Conservation (phyloP, 2,113 vertebrate genomes). For the Hipposideros armiger region DNA sequence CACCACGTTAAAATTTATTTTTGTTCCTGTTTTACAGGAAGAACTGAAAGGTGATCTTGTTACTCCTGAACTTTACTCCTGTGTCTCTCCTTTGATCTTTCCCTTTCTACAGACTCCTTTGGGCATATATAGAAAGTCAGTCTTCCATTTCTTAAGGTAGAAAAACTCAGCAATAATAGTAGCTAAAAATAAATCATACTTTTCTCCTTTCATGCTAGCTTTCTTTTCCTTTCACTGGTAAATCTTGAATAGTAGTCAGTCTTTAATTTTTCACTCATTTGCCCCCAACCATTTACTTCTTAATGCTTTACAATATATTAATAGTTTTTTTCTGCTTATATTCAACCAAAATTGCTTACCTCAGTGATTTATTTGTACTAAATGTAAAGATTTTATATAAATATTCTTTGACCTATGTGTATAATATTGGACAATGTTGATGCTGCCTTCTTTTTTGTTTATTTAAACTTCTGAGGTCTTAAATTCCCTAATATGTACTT, state of each 20-base stretch:
- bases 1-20: slow-evolving; percentile 43
- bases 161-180: neutral
- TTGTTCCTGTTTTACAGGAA: slow-evolving; percentile 20
- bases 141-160: slow-evolving; percentile 26
- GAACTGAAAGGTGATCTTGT: slow-evolving; percentile 49
- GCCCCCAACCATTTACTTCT: neutral
- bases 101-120: neutral
- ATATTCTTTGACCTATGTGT: neutral
- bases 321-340: neutral
- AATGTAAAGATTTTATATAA: neutral
- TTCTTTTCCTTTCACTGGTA: slow-evolving; percentile 21
- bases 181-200: neutral
- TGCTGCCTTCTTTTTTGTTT: neutral
- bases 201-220: neutral
- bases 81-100: slow-evolving; percentile 13
- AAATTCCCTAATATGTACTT: slow-evolving; percentile 18
- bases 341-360: neutral
- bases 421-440: neutral
- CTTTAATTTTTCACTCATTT: slow-evolving; percentile 46
- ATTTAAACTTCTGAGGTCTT: neutral
- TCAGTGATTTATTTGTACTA: neutral
- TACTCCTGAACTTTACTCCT: neutral
- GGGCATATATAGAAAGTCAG: neutral
- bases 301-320: neutral
- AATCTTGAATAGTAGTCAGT: slow-evolving; percentile 12